Percentiles rank a stretch among this genome's conserved stretches.
Conservation (phyloP, 2,888 invertebrate genomes). For the Atrina japonica region DNA sequence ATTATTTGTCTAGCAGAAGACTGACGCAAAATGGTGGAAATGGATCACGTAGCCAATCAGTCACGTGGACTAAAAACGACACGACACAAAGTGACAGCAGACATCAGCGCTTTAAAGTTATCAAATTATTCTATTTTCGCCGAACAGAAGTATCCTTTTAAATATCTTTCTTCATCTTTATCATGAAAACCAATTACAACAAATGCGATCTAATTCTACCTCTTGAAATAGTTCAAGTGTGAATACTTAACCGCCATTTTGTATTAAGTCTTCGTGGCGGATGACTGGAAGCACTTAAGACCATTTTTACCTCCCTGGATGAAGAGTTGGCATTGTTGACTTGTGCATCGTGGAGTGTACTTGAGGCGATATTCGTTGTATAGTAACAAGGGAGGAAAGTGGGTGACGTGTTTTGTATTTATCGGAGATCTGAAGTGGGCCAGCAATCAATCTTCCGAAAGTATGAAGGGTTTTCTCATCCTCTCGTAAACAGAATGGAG, state of each 20-base stretch:
- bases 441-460: slow-evolving; percentile 29
- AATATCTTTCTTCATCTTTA: slow-evolving; percentile 1
- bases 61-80: too few relatives aligned
- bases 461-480: slow-evolving; percentile 17
- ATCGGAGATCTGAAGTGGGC: slow-evolving; percentile 15
- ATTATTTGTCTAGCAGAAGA: too few relatives aligned
- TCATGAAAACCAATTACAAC: slow-evolving; percentile 31
- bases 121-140: too few relatives aligned
- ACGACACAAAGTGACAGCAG: too few relatives aligned
- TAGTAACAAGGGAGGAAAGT: slow-evolving; percentile 22
- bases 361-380: slow-evolving; percentile 20
- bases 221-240: slow-evolving; percentile 28
- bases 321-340: slow-evolving; percentile 32
- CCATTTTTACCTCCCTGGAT: slow-evolving; percentile 31
- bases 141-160: too few relatives aligned
- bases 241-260: slow-evolving; percentile 26
- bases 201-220: slow-evolving; percentile 20
- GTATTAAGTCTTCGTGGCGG: slow-evolving; percentile 26
- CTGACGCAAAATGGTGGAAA: too few relatives aligned
- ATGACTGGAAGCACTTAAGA: slow-evolving; percentile 29
- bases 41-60: too few relatives aligned
- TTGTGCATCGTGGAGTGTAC: slow-evolving; percentile 25
- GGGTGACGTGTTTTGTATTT: slow-evolving; percentile 36
- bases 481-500: slow-evolving; percentile 7
- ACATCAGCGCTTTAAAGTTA: too few relatives aligned